Conservation (phyloP, 2,888 invertebrate species). For the Perdita meconis region DNA sequence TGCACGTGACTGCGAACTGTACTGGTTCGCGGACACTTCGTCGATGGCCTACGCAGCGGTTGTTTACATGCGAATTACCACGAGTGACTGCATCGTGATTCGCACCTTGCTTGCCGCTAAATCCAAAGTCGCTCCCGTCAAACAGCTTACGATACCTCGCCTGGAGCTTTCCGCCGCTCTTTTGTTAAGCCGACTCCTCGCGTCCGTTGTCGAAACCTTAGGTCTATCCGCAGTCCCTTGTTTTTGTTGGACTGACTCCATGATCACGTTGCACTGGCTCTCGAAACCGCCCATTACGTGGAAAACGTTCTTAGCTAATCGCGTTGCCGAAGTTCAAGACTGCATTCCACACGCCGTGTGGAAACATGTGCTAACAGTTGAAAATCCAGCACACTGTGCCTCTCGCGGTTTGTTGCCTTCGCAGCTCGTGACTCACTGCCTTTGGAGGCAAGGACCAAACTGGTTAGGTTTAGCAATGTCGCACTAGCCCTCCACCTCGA, state of each 20-base stretch:
- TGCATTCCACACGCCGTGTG: too few species aligned
- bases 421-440: too few species aligned
- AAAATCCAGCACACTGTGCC: background rate
- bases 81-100: too few species aligned
- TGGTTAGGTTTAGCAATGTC: too few species aligned
- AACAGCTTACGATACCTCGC: background rate
- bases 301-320: constrained; percentile 3
- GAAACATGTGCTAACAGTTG: background rate
- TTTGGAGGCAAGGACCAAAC: too few species aligned
- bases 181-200: background rate
- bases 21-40: too few species aligned
- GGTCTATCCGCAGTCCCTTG: background rate
- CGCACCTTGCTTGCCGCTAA: too few species aligned
- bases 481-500: too few species aligned
- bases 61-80: too few species aligned
- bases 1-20: too few species aligned
- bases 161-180: background rate
- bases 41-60: too few species aligned
- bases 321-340: background rate
- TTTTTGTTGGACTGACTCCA: background rate
- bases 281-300: background rate
- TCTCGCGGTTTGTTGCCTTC: background rate
- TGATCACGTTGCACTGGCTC: background rate
- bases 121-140: background rate
- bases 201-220: background rate